Evolutionary conservation across 2,888 invertebrate species (phyloP), one percentile per base, ranked within the genome.

Genomic region (Acanthococcus lagerstroemiae): DNA sequence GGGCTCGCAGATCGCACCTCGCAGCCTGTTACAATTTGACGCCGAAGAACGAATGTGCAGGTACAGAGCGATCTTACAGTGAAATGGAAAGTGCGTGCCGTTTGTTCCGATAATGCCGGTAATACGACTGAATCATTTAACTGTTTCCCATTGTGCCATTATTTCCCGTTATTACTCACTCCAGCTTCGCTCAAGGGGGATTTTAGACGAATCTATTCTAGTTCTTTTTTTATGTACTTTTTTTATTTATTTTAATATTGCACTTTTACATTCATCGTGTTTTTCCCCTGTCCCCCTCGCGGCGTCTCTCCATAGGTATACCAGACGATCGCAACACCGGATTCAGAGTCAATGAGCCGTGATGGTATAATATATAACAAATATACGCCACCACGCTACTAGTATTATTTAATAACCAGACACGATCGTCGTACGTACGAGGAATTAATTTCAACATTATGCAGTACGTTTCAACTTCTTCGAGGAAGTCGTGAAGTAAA

Each of bases 31-130:
- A 50, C 60, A n/a, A 60, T 50, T 55, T 26, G 37, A 50, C 50
- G 27, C 30, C 61, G 37, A 37, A 37, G 37, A 37, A 37, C 37
- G 37, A 37, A 37, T n/a, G 26, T 26, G 60, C 6, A 27, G 60
- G 24, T 52, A 48, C 61, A 30, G 26, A 27, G 21, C 50, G n/a
- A n/a, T n/a, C n/a, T n/a, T n/a, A n/a, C 50, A 54, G 61, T 50
- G 61, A 61, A 61, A 61, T 61, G 61, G 61, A 61, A 61, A 61
- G 61, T 61, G 61, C 61, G 61, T 61, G 24, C 50, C 27, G 60
- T 25, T 60, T 50, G 27, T 27, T 52, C 52, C 52, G 52, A 61
- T 37, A 52, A 52, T 61, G 61, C 50, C 52, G 50, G 61, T 61
- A 61, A 50, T 50, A 44, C 61, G 61, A 61, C 61, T 50, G 52